phyloP scores from a whole-genome alignment of 2,797 vertebrate genomes.

The Synaphobranchus kaupii region DNA sequence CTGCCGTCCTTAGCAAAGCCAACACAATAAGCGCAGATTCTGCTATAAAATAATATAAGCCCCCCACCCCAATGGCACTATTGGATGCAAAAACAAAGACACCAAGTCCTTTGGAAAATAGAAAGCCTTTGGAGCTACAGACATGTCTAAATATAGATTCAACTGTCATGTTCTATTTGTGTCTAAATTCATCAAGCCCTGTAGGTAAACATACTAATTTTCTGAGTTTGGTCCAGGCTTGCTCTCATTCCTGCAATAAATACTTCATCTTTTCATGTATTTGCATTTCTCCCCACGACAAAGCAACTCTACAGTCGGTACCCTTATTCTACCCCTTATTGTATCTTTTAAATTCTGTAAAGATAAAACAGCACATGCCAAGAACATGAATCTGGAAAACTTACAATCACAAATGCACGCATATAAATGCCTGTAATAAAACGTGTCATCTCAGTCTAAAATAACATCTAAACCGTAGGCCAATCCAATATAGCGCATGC shows the following conservation, averaged over 20 bases:
- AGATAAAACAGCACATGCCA: background rate
- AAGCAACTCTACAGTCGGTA: background rate
- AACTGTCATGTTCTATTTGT: constrained; percentile 27
- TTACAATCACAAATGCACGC: background rate
- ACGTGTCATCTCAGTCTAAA: background rate
- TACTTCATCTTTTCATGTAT: background rate
- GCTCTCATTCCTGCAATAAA: background rate
- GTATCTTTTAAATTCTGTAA: background rate
- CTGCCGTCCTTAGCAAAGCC: background rate
- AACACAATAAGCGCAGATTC: background rate
- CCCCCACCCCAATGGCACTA: background rate
- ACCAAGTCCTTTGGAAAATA: constrained; percentile 15
- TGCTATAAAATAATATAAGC: constrained; percentile 2
- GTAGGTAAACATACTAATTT: constrained; percentile 17
- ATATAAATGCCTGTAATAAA: background rate
- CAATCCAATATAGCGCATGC: background rate
- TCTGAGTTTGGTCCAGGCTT: background rate
- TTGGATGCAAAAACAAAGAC: constrained; percentile 12
- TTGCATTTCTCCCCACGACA: constrained; percentile 5
- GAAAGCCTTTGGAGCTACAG: constrained; percentile 31
- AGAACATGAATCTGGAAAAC: background rate
- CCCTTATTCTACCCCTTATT: background rate
- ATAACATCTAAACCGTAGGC: background rate
- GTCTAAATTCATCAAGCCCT: constrained; percentile 39
- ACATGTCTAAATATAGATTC: constrained; percentile 41